Evolutionary conservation across 2,113 vertebrate genomes (phyloP).

Genomic region (Columba janthina): DNA sequence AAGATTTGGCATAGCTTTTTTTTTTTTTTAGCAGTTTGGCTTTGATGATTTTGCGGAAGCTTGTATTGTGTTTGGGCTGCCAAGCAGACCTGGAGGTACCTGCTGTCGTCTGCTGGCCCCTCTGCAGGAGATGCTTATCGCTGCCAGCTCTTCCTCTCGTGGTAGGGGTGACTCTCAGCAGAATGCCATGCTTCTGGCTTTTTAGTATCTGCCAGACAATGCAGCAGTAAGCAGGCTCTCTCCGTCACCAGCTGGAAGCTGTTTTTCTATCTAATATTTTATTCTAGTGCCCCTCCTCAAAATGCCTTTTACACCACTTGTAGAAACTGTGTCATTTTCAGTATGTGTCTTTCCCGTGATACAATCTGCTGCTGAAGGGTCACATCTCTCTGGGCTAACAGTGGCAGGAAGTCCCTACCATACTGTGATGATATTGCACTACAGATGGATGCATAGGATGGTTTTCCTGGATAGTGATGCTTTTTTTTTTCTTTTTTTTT

Average conservation of each 20-base stretch:
- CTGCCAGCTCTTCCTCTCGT: not conserved
- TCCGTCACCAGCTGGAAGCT: not conserved
- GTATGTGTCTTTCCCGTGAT: not conserved
- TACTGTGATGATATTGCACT: not conserved
- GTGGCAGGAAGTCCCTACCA: not conserved
- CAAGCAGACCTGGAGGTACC: not conserved
- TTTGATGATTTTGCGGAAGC: slow-evolving; percentile 2
- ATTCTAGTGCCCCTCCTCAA: not conserved
- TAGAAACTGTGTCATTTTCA: not conserved
- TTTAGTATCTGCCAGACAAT: not conserved
- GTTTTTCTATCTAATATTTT: slow-evolving; percentile 4
- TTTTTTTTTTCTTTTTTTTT: not conserved
- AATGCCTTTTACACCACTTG: not conserved
- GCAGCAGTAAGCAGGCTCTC: not conserved
- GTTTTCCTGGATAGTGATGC: not conserved
- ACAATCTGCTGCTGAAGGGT: not conserved
- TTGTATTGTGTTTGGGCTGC: not conserved
- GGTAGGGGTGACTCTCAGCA: slow-evolving; percentile 4
- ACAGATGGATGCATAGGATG: not conserved
- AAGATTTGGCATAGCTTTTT: not conserved
- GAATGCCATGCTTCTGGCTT: not conserved
- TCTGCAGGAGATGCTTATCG: not conserved
- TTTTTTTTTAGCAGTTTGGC: not conserved
- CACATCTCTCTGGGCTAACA: not conserved
- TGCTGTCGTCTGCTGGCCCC: not conserved